Base-by-base conservation (phyloP, 2,888 invertebrate species). In the Epinotia brunnichana region DNA sequence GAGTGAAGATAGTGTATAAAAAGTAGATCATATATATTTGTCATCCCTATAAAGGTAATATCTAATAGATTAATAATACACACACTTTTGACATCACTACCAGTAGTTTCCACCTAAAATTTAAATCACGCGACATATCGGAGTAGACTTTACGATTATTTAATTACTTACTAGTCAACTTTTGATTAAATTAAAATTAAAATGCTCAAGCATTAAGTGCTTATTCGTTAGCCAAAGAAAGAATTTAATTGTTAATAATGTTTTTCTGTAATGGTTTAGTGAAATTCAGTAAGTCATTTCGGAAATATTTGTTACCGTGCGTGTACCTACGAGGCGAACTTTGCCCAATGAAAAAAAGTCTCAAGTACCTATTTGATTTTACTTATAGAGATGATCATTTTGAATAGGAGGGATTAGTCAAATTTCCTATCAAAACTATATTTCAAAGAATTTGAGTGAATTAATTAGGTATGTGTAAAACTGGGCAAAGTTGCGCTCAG, bases 151-250 rank as follows among this genome's bases (percentile, higher is more conserved):
- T 11, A 62, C 69, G 62, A 70, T 60, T 69, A 44, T 67, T 64
- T 39, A 71, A 60, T 60, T 66, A 76, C 79, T 60, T 66, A 76
- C 79, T 79, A 79, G 79, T 80, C 79, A 79, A 76, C 74, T 74
- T 51, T 70, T 75, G 69, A 75, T 54, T 60, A 57, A 70, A 57
- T 44, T 62, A 62, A 51, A 51, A 67, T 44, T 67, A 44, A 59
- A 29, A 63, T 79, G 78, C 80, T 78, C 75, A 77, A 75, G 79
- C 79, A 77, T 76, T 21, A 64, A 73, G 78, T 79, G 79, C 78
- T 79, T 80, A 79, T 74, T 72, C 62, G 21, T 69, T 69, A 29
- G 57, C 73, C 73, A 73, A 73, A 73, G 69, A 73, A 39, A 35
- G 35, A 63, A 70, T 51, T 35, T 70, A 48, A 44, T 35, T 63